Evolutionary conservation across 2,113 vertebrate species (phyloP).

Genomic region (Oplegnathus fasciatus): DNA sequence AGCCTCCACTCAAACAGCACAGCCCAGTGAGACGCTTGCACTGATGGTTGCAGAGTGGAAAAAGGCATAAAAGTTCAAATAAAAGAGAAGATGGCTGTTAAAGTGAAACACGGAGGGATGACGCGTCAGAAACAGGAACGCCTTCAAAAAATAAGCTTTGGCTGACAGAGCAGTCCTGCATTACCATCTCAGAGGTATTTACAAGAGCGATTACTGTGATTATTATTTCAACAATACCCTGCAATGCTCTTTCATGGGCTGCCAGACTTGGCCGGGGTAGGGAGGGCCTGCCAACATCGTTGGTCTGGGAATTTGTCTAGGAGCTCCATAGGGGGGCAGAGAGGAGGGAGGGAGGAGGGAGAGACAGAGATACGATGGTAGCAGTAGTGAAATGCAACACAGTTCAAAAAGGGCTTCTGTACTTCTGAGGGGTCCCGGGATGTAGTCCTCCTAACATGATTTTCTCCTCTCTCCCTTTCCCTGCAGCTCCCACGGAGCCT

Average conservation of each 20-base stretch:
- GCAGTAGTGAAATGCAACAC: slow-evolving; percentile 43
- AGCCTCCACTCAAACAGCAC: slow-evolving; percentile 18
- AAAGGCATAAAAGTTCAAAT: slow-evolving; percentile 68
- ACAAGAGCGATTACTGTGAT: slow-evolving; percentile 85
- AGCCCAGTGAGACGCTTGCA: slow-evolving; percentile 18
- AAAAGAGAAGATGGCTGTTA: slow-evolving; percentile 64
- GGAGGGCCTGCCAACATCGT: slow-evolving; percentile 81
- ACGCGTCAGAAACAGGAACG: slow-evolving; percentile 59
- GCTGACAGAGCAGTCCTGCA: slow-evolving; percentile 75
- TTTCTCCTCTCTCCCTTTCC: slow-evolving; percentile 75
- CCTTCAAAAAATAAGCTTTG: slow-evolving; percentile 73
- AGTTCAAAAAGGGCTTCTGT: slow-evolving; percentile 83
- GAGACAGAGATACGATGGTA: slow-evolving; percentile 13
- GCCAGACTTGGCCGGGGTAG: slow-evolving; percentile 82
- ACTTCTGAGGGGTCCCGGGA: slow-evolving; percentile 80
- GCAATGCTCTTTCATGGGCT: slow-evolving; percentile 86
- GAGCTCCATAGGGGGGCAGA: slow-evolving; percentile 77
- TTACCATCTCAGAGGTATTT: slow-evolving; percentile 84
- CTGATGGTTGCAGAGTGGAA: slow-evolving; percentile 39
- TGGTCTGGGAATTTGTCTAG: slow-evolving; percentile 83
- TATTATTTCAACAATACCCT: slow-evolving; percentile 90
- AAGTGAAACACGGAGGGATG: slow-evolving; percentile 68
- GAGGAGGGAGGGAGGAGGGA: slow-evolving; percentile 52
- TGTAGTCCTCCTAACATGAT: slow-evolving; percentile 65
- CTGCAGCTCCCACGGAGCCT: slow-evolving; percentile 94